These are phyloP conservation scores for Pasiphila rectangulata DNA, from an alignment of 2,888 invertebrate genomes.

Conservation along the genomic window DNA sequence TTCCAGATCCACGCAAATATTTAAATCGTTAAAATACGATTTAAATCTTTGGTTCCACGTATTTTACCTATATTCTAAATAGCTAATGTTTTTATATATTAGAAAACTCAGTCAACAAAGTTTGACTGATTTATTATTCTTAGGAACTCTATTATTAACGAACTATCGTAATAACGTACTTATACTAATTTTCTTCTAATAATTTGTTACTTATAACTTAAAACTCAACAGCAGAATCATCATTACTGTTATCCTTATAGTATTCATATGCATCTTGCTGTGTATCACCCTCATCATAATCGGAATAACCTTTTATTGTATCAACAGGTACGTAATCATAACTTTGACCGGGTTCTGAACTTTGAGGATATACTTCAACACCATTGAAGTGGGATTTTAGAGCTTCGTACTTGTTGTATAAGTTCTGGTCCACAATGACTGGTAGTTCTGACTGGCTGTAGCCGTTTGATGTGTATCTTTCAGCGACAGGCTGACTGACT, in stretches of 20 bases:
- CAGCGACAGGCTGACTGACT: constrained; percentile 4
- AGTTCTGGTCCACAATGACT: constrained; percentile 34
- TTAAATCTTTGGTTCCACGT: too few relatives aligned
- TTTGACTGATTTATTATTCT: not conserved
- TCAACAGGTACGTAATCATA: constrained; percentile 44
- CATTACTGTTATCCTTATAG: constrained; percentile 57
- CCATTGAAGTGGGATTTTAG: constrained; percentile 47
- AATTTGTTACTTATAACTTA: constrained; percentile 32
- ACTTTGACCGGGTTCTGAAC: constrained; percentile 35
- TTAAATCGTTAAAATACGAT: too few relatives aligned
- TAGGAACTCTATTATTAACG: too few relatives aligned
- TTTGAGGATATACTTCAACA: constrained; percentile 47
- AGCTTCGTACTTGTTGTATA: constrained; percentile 47
- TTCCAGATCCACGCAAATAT: too few relatives aligned
- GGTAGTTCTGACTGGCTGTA: constrained; percentile 22
- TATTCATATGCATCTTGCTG: constrained; percentile 48
- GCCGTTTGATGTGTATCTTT: constrained; percentile 8
- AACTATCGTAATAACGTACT: too few relatives aligned
- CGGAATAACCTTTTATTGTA: constrained; percentile 49
- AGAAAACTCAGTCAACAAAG: not conserved
- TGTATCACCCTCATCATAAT: constrained; percentile 48
- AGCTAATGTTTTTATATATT: too few relatives aligned
- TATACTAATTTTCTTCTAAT: too few relatives aligned
- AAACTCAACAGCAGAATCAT: constrained; percentile 55
- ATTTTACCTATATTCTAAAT: too few relatives aligned